A percentile compares a stretch with the other conserved stretches of the same genome.
Conservation (phyloP, 2,797 vertebrate species). For the Phrynocephalus forsythii region DNA sequence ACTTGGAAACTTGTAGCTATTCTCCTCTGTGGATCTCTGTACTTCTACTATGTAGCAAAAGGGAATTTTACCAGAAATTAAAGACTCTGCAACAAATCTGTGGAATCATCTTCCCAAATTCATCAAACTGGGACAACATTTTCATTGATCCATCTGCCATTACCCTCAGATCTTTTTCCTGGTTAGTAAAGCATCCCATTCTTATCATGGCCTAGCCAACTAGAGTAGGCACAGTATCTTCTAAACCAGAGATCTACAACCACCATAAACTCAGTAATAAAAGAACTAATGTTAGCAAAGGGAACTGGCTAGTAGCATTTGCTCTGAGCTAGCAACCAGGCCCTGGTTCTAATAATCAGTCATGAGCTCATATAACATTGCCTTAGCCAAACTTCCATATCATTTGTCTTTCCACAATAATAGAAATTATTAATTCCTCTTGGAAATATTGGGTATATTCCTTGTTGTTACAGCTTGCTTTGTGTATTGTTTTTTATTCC, state of each 20-base stretch:
- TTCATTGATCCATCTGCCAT: neutral
- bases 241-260: neutral
- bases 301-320: neutral
- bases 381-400: neutral
- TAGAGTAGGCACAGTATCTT: neutral
- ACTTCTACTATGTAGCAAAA: too few relatives aligned
- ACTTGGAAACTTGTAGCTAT: too few relatives aligned
- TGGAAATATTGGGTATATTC: neutral
- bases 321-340: neutral
- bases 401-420: neutral
- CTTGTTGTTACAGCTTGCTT: neutral
- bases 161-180: neutral
- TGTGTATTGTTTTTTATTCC: neutral
- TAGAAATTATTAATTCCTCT: neutral
- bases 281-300: neutral
- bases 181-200: neutral
- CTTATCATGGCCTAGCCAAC: neutral
- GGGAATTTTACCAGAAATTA: too few relatives aligned
- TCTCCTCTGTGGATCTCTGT: too few relatives aligned
- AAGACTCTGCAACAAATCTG: too few relatives aligned
- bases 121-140: neutral
- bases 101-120: neutral
- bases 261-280: neutral
- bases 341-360: neutral
- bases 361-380: neutral